A percentile compares a stretch with the other conserved stretches of the same genome.
Conservation (phyloP, 2,888 invertebrate genomes). For the Venusia cambrica region DNA sequence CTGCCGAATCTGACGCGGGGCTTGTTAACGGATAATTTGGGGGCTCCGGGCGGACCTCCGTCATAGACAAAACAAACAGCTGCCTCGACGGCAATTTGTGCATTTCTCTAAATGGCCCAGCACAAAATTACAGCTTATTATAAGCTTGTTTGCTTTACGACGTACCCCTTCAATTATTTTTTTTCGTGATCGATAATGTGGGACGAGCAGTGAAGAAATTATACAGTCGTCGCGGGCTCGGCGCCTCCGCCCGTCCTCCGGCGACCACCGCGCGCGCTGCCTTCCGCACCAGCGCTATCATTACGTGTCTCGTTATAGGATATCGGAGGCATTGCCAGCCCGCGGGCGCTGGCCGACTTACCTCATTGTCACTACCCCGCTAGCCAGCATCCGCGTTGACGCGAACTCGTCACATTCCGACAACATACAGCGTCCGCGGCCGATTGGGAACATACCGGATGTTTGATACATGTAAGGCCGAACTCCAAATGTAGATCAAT, state of each 20-base stretch:
- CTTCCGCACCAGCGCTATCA: slow-evolving; percentile 27
- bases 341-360: slow-evolving; percentile 22
- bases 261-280: slow-evolving; percentile 38
- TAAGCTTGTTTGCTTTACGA: slow-evolving; percentile 82
- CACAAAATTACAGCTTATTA: slow-evolving; percentile 81
- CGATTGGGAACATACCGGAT: slow-evolving; percentile 31
- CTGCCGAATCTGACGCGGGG: slow-evolving; percentile 80
- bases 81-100: slow-evolving; percentile 75
- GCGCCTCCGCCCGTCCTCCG: slow-evolving; percentile 62
- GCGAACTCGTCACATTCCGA: slow-evolving; percentile 6
- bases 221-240: slow-evolving; percentile 65
- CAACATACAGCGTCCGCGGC: slow-evolving; percentile 18
- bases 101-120: slow-evolving; percentile 80
- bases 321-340: slow-evolving; percentile 27
- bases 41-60: slow-evolving; percentile 69
- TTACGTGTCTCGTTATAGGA: slow-evolving; percentile 50
- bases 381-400: slow-evolving; percentile 3
- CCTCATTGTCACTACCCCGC: slow-evolving; percentile 8
- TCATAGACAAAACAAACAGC: slow-evolving; percentile 81
- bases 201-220: slow-evolving; percentile 77
- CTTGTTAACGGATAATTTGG: slow-evolving; percentile 80
- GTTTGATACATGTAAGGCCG: slow-evolving; percentile 30
- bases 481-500: slow-evolving; percentile 52
- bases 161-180: slow-evolving; percentile 79
- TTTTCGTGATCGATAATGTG: slow-evolving; percentile 77